These are phyloP conservation scores for Turdus rufiventris DNA, from an alignment of 2,113 vertebrate genomes.

Conservation along the genomic window DNA sequence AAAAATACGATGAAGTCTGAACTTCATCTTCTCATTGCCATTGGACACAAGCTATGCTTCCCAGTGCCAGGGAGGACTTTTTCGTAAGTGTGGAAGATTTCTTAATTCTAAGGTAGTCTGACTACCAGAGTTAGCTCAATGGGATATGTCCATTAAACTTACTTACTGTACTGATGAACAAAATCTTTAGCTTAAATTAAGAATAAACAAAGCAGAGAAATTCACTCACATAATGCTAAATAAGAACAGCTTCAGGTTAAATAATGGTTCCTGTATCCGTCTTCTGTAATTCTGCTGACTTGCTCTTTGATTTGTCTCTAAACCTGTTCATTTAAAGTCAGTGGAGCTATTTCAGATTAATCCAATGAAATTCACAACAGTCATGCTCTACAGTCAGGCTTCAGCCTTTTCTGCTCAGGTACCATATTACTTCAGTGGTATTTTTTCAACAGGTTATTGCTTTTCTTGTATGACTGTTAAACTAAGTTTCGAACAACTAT, in stretches of 20 bases:
- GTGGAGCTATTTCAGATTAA: neutral
- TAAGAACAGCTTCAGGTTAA: neutral
- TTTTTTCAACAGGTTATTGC: neutral
- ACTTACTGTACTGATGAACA: neutral
- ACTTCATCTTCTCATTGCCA: neutral
- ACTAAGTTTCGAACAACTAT: neutral
- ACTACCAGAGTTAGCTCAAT: neutral
- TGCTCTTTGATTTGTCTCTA: neutral
- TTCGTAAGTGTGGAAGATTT: neutral
- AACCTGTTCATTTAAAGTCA: neutral
- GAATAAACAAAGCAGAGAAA: neutral
- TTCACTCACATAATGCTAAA: neutral
- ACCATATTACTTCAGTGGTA: neutral
- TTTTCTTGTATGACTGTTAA: neutral
- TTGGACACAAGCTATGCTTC: neutral
- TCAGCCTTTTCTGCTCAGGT: neutral
- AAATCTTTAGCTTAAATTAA: neutral
- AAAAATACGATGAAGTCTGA: neutral
- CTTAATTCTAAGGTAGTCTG: neutral
- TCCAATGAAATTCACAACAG: neutral
- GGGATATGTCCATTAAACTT: neutral
- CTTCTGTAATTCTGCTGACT: neutral
- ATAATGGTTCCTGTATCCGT: neutral
- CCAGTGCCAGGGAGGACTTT: neutral
- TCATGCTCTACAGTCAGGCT: neutral